A percentile compares a stretch with the other conserved stretches of the same genome.
These are phyloP conservation scores for Nothura maculosa DNA, from an alignment of 2,797 vertebrate genomes.

Conservation along the genomic window DNA sequence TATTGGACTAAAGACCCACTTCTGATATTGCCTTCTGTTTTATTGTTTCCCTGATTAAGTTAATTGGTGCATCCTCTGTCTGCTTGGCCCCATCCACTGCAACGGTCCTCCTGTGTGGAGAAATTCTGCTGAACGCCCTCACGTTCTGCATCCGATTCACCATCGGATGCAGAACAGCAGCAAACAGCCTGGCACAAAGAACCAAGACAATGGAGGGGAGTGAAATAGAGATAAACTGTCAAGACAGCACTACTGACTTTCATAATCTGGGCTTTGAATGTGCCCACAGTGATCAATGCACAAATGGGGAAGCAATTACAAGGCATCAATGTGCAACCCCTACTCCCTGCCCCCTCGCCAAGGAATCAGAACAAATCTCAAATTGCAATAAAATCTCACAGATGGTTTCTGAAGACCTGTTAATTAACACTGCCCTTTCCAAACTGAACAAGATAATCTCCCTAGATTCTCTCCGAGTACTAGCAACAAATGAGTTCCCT, in stretches of 20 bases:
- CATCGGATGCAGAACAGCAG: not conserved
- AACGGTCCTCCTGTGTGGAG: not conserved
- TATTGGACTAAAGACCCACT: constrained; percentile 24
- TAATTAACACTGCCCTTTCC: constrained; percentile 31
- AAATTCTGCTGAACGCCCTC: constrained; percentile 30
- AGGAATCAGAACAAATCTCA: not conserved
- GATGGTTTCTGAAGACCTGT: constrained; percentile 24
- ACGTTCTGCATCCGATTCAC: too few relatives aligned
- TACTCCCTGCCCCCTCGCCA: not conserved
- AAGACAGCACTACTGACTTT: not conserved
- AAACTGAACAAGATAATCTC: not conserved
- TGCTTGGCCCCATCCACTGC: constrained; percentile 12
- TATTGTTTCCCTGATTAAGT: constrained; percentile 42
- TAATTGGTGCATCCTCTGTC: constrained; percentile 55
- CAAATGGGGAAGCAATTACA: not conserved
- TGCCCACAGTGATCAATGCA: not conserved
- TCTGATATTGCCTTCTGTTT: constrained; percentile 53
- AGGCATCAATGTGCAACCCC: not conserved
- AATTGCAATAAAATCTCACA: not conserved
- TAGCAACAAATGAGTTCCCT: constrained; percentile 9
- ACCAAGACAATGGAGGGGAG: not conserved
- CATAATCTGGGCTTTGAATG: not conserved
- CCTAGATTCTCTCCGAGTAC: not conserved
- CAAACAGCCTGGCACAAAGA: not conserved
- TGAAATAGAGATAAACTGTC: not conserved